Conservation (phyloP, 2,888 invertebrate species). For the Torymus auratus region DNA sequence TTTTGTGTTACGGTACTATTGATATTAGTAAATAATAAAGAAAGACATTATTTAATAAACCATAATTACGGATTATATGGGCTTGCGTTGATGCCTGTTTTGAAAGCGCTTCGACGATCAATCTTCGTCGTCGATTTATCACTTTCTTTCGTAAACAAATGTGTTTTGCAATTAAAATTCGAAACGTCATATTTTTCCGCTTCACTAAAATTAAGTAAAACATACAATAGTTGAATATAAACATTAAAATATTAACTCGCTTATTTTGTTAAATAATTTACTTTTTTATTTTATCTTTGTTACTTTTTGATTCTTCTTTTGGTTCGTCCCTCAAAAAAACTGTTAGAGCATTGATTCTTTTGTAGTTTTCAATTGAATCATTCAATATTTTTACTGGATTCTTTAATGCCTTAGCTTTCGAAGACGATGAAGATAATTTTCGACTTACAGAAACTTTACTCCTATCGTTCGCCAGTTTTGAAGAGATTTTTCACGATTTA, state of each 20-base stretch:
- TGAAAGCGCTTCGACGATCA: background rate
- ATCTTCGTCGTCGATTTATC: background rate
- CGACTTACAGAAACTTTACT: background rate
- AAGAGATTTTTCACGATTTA: constrained; percentile 13
- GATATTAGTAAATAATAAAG: too few relatives aligned
- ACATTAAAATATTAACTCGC: background rate
- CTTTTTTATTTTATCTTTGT: constrained; percentile 38
- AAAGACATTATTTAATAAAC: too few relatives aligned
- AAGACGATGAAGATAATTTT: constrained; percentile 17
- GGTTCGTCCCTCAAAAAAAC: constrained; percentile 46
- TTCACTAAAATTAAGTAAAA: too few relatives aligned
- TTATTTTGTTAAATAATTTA: constrained; percentile 21
- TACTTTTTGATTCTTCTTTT: constrained; percentile 10
- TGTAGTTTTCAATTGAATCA: constrained; percentile 56
- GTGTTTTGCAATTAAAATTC: background rate
- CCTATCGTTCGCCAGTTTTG: constrained; percentile 52
- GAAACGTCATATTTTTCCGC: background rate
- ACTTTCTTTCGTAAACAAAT: background rate
- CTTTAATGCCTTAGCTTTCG: constrained; percentile 1
- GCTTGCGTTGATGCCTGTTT: too few relatives aligned
- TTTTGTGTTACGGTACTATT: background rate
- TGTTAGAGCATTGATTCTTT: constrained; percentile 54
- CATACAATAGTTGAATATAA: background rate
- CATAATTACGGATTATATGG: too few relatives aligned
- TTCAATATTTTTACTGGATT: constrained; percentile 24